Percentiles rank a stretch among this genome's conserved stretches.
Evolutionary conservation across 2,888 invertebrate genomes (phyloP).

Genomic region (Parasteatoda lunata): DNA sequence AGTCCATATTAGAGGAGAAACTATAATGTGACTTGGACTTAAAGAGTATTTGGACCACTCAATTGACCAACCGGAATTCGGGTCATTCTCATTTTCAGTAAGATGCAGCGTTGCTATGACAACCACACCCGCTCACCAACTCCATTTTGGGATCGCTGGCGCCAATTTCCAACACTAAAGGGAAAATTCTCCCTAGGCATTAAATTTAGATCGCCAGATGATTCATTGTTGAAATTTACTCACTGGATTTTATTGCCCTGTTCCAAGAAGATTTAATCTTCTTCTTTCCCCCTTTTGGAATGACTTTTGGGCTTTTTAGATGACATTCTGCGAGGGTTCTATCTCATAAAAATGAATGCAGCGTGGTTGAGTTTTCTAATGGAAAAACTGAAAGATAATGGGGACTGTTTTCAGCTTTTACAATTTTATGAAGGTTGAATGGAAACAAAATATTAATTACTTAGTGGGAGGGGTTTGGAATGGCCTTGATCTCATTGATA

Average conservation of each 20-base stretch:
- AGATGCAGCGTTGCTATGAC: constrained; percentile 48
- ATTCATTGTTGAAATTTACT: constrained; percentile 64
- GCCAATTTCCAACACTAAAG: constrained; percentile 47
- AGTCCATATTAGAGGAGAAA: neutral
- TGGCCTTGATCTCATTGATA: too few relatives aligned
- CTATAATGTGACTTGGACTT: constrained; percentile 32
- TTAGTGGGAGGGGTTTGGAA: too few relatives aligned
- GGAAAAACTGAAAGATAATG: neutral
- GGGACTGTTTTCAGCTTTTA: neutral
- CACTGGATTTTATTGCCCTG: constrained; percentile 45
- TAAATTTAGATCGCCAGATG: constrained; percentile 60
- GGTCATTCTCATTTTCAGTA: constrained; percentile 50
- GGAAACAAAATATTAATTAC: too few relatives aligned
- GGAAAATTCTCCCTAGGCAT: constrained; percentile 26
- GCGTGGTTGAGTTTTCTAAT: neutral
- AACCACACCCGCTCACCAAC: constrained; percentile 38
- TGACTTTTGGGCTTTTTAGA: neutral
- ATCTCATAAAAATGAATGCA: neutral
- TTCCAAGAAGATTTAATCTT: constrained; percentile 1
- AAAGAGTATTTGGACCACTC: neutral
- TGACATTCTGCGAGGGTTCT: neutral
- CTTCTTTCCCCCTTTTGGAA: neutral
- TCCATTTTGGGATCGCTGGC: constrained; percentile 38
- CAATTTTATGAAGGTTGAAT: too few relatives aligned
- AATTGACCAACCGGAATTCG: constrained; percentile 29